Conservation (phyloP, 2,113 vertebrate species). For the Sturnira hondurensis region DNA sequence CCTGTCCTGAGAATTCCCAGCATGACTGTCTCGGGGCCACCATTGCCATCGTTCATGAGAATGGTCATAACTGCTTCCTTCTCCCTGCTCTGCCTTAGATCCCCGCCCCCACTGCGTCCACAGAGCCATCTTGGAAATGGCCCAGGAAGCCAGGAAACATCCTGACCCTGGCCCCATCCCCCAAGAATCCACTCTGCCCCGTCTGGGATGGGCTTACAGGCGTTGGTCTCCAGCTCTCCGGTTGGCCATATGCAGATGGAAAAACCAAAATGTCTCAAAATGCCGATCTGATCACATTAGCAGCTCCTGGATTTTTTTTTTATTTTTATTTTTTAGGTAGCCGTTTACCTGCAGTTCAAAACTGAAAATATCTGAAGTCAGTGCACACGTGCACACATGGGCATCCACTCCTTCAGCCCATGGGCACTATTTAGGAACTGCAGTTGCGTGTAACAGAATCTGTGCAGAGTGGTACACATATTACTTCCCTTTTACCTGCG, state of each 20-base stretch:
- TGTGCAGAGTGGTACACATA: fast-evolving
- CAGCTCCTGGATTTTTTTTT: background rate
- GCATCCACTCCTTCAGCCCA: background rate
- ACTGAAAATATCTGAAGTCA: background rate
- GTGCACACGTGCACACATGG: background rate
- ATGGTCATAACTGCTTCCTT: background rate
- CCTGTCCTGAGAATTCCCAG: background rate
- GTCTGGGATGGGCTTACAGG: background rate
- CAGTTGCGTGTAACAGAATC: fast-evolving
- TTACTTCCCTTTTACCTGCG: fast-evolving
- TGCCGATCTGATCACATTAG: background rate
- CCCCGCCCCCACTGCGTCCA: background rate
- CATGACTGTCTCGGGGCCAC: no score
- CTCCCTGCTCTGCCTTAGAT: background rate
- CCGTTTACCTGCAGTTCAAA: background rate
- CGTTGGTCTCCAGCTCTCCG: background rate
- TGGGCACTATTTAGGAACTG: fast-evolving
- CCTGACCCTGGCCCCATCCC: fast-evolving
- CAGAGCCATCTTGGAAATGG: background rate
- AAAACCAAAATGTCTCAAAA: background rate
- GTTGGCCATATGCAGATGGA: no score
- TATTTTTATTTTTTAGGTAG: background rate
- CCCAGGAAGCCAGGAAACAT: background rate
- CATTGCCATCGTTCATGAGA: background rate
- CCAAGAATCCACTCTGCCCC: fast-evolving